Evolutionary conservation across 2,797 vertebrate species (phyloP), one percentile per base, ranked within the genome.

Genomic region (Cuculus canorus): DNA sequence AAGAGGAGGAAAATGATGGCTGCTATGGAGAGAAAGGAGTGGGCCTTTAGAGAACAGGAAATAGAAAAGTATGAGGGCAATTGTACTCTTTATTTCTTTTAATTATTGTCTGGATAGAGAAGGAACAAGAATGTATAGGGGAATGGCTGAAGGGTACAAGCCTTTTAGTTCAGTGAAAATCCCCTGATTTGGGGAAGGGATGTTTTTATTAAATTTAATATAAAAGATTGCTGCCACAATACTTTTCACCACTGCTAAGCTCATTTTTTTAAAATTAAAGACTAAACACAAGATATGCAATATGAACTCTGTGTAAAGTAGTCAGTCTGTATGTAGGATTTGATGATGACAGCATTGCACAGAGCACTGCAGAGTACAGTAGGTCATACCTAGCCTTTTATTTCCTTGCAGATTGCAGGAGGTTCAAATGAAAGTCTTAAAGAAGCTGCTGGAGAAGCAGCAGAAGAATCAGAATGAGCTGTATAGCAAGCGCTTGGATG

Each of bases 1-100:
- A 99, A 98, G 96, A 98, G 99, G 95, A 97, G 98, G 92, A 98
- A 85, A 65, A 99, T 99, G 99, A 99, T 99, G 98, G 98, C 99
- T 16, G 98, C 98, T 30, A 99, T 99, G 99, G 99, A 99, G 94
- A 98, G 98, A 82, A 98, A 98, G 79, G 98, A 99, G 91, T 99
- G 99, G 99, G 98, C 98, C 95, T 99, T 99, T 86, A 98, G 99
- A 97, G 99, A 99, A 65, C 96, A 95, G 43, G 98, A 99, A 97
- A 99, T 99, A 50, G 97, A 99, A 82, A 99, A 98, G 99, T 99
- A 97, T 93, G 99, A 96, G 45, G 79, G 52, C 12, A 25, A 0
- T 69, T 76, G 17, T 63, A 19, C 6, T 56, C 35, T 78, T n/a
- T 43, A 13, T 75, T 88, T 72, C 56, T 69, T 88, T 81, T 17